Evolutionary conservation across 2,797 vertebrate genomes (phyloP).

Genomic region (Acanthopagrus latus): DNA sequence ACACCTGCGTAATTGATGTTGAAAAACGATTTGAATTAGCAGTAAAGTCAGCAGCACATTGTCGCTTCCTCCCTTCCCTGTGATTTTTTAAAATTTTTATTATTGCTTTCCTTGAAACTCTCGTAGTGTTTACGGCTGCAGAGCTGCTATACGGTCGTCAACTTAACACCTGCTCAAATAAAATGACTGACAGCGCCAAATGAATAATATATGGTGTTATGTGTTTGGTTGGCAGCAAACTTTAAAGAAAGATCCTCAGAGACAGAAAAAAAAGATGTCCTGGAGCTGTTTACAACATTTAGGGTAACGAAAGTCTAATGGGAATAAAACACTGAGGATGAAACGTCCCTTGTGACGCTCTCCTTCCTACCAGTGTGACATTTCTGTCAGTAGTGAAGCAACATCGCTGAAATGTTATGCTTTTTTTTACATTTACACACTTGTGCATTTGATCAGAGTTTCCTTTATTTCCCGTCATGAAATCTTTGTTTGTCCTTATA

Average conservation of each 20-base stretch:
- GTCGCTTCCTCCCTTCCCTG: neutral
- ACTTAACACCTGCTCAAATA: neutral
- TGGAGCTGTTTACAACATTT: neutral
- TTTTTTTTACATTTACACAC: too few species aligned
- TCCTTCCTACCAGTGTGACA: neutral
- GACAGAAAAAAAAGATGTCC: neutral
- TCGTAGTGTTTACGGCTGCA: neutral
- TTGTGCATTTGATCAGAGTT: too few species aligned
- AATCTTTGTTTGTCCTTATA: neutral
- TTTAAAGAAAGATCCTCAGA: neutral
- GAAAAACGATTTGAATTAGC: neutral
- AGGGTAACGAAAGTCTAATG: neutral
- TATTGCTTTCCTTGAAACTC: neutral
- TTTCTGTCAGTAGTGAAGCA: neutral
- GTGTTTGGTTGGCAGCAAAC: neutral
- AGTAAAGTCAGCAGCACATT: neutral
- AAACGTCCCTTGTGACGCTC: neutral
- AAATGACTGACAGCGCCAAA: slow-evolving; percentile 1
- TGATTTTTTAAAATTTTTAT: too few species aligned
- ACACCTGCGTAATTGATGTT: neutral
- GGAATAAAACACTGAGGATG: too few species aligned
- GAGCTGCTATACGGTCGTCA: neutral
- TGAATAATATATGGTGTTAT: slow-evolving; percentile 3
- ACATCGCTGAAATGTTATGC: too few species aligned
- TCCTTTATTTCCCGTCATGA: too few species aligned